These are phyloP conservation scores for Diaperis boleti DNA, from an alignment of 2,888 invertebrate species.

Conservation along the genomic window DNA sequence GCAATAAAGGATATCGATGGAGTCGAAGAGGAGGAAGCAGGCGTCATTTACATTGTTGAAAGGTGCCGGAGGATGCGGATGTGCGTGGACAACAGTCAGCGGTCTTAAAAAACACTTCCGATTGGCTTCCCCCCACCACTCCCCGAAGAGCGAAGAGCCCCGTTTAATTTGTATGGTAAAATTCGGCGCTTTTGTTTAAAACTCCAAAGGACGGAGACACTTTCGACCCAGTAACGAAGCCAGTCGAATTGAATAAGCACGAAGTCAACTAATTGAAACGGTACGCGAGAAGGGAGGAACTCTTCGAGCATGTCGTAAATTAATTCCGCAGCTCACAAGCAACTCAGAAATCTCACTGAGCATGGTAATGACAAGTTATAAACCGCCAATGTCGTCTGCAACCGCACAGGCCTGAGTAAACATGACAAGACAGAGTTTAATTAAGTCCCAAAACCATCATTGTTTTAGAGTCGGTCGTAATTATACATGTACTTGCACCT, in stretches of 20 bases:
- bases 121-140: no score
- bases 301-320: constrained; percentile 57
- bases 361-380: constrained; percentile 66
- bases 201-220: neutral
- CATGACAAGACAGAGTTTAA: constrained; percentile 66
- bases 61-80: no score
- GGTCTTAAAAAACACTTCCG: no score
- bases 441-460: constrained; percentile 65
- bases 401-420: constrained; percentile 63
- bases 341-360: constrained; percentile 61
- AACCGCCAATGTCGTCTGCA: constrained; percentile 62
- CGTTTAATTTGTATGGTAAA: constrained; percentile 10
- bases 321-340: constrained; percentile 57
- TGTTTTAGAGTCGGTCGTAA: constrained; percentile 61
- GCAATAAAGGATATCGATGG: constrained; percentile 11
- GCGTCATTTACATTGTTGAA: constrained; percentile 20
- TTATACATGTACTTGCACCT: constrained; percentile 59
- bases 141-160: no score
- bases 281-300: constrained; percentile 55
- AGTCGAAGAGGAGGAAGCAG: constrained; percentile 8
- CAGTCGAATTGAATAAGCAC: constrained; percentile 47
- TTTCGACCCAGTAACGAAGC: constrained; percentile 24
- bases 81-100: no score
- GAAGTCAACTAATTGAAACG: constrained; percentile 55
- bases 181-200: constrained; percentile 1